A percentile compares a stretch with the other conserved stretches of the same genome.
These are phyloP conservation scores for Dicentrarchus labrax DNA, from an alignment of 2,113 vertebrate species.

Conservation along the genomic window DNA sequence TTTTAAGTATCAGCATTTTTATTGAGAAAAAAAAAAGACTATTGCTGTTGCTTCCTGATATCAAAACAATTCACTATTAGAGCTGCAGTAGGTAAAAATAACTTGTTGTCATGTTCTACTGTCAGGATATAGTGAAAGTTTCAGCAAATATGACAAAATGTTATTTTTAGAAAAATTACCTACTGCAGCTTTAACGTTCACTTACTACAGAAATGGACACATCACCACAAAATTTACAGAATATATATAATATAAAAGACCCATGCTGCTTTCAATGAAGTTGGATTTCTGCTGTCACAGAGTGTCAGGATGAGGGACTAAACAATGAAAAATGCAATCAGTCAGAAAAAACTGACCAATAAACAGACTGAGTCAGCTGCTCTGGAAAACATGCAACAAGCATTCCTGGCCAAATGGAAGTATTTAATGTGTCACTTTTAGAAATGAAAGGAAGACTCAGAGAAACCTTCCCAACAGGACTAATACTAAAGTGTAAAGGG, in stretches of 20 bases:
- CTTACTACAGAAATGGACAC: not conserved
- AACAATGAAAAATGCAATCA: not conserved
- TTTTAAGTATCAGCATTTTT: not conserved
- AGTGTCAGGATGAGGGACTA: not conserved
- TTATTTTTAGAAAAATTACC: no score
- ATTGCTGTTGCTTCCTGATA: no score
- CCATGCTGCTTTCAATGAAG: not conserved
- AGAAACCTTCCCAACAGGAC: not conserved
- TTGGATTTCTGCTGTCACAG: not conserved
- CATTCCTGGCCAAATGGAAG: not conserved
- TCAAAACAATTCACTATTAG: no score
- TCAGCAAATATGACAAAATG: no score
- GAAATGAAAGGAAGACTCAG: not conserved
- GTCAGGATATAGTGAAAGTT: no score
- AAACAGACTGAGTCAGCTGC: not conserved
- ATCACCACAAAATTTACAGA: slow-evolving; percentile 24
- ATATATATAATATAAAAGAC: no score
- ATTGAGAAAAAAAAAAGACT: slow-evolving; percentile 3
- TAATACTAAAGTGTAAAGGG: no score
- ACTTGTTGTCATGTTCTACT: no score
- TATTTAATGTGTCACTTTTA: not conserved
- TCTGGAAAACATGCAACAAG: not conserved
- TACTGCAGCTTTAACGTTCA: no score
- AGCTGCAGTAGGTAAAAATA: no score
- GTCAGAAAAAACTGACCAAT: not conserved